Conservation (phyloP, 2,888 invertebrate species). For the Podotricha telesiphe region DNA sequence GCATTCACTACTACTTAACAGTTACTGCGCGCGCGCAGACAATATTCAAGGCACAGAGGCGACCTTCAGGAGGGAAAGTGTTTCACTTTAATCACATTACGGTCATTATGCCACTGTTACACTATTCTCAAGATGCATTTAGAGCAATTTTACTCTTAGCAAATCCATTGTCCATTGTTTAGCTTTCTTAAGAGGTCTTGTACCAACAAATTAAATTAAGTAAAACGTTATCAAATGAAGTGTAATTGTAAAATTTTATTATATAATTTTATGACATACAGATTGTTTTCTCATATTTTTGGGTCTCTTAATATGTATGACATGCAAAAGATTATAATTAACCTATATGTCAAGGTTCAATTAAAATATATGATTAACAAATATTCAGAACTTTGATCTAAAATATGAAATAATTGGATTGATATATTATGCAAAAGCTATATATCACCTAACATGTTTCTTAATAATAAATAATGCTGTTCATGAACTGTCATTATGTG, state of each 20-base stretch:
- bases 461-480: constrained; percentile 4
- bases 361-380: constrained; percentile 9
- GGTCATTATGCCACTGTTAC: constrained; percentile 46
- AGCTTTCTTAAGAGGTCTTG: constrained; percentile 35
- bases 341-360: constrained; percentile 29
- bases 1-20: constrained; percentile 49
- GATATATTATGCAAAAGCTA: neutral
- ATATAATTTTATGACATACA: constrained; percentile 13
- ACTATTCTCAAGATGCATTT: constrained; percentile 42
- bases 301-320: constrained; percentile 4
- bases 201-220: constrained; percentile 35
- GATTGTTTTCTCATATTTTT: constrained; percentile 9
- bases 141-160: constrained; percentile 36
- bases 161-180: constrained; percentile 42
- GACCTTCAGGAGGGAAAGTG: constrained; percentile 76
- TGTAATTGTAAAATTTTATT: constrained; percentile 19
- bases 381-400: constrained; percentile 11
- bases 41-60: constrained; percentile 62
- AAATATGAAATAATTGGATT: constrained; percentile 3
- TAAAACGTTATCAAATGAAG: constrained; percentile 30
- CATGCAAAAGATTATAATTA: constrained; percentile 25
- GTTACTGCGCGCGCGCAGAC: constrained; percentile 54
- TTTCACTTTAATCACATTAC: constrained; percentile 68
- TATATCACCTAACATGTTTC: neutral
- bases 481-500: constrained; percentile 8